Evolutionary conservation across 2,797 vertebrate species (phyloP).

Genomic region (Ceryle rudis): DNA sequence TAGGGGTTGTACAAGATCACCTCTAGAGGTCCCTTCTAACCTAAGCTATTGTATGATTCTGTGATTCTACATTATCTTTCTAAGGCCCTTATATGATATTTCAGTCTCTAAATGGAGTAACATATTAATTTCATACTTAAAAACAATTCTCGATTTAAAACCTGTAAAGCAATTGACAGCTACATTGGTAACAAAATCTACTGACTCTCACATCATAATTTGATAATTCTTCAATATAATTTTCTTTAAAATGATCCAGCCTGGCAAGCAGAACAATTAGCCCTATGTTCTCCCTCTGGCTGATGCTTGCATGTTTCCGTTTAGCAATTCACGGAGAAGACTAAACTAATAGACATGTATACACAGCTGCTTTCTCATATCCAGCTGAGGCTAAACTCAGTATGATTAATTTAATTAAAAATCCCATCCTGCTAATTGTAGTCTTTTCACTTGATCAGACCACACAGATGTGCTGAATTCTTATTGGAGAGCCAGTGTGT

Average conservation of each 20-base stretch:
- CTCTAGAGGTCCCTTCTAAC: background rate
- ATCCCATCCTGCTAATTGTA: conserved; percentile 34
- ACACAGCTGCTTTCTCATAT: conserved; percentile 54
- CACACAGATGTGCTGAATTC: conserved; percentile 57
- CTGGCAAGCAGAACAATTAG: conserved; percentile 41
- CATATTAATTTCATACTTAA: background rate
- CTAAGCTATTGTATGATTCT: background rate
- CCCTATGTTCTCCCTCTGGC: background rate
- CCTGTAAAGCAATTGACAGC: background rate
- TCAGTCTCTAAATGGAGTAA: background rate
- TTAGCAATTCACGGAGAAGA: conserved; percentile 34
- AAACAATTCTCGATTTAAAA: conserved; percentile 18
- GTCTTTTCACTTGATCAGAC: conserved; percentile 41
- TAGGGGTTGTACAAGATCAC: background rate
- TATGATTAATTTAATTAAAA: conserved; percentile 65
- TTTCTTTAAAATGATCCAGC: background rate
- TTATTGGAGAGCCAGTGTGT: conserved; percentile 60
- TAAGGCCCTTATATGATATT: background rate
- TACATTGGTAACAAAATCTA: conserved; percentile 22
- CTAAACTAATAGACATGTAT: conserved; percentile 53
- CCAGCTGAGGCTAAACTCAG: conserved; percentile 45
- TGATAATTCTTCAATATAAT: conserved; percentile 7
- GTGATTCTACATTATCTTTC: background rate
- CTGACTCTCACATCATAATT: background rate
- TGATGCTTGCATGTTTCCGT: conserved; percentile 17